Evolutionary conservation across 1,140 invertebrate genomes (phyloP).

Genomic region (Wiebesia pumilae): DNA sequence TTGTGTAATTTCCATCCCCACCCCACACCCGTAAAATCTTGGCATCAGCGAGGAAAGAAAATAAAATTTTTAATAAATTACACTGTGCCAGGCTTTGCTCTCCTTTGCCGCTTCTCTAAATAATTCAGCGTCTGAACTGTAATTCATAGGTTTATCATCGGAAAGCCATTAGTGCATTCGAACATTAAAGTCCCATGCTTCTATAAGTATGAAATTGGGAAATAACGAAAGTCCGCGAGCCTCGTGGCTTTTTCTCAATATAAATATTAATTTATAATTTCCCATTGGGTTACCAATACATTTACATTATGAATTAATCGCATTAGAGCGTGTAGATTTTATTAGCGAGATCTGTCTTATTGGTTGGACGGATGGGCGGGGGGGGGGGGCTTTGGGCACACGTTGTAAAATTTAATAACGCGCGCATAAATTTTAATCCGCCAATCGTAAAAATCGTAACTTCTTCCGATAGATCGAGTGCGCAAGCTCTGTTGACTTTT

Average conservation of each 20-base stretch:
- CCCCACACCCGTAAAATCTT: constrained; percentile 13
- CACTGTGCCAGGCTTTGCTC: neutral
- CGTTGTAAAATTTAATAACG: no score
- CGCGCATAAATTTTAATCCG: no score
- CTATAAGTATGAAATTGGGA: neutral
- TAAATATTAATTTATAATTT: neutral
- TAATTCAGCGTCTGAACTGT: constrained; percentile 40
- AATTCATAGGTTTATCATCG: no score
- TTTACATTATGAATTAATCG: no score
- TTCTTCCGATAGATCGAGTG: no score
- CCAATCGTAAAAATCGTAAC: no score
- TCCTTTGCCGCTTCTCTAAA: constrained; percentile 12
- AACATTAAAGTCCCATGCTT: neutral
- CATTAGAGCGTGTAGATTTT: no score
- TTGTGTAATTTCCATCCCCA: constrained; percentile 21
- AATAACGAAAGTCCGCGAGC: neutral
- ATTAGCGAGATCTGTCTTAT: no score
- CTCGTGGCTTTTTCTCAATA: neutral
- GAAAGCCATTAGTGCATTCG: neutral
- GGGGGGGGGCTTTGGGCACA: no score
- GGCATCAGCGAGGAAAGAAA: constrained; percentile 9
- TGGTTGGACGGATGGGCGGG: no score
- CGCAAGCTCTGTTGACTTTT: no score
- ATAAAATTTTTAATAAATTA: constrained; percentile 50
- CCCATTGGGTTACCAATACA: no score